Percentiles rank a stretch among this genome's conserved stretches.
phyloP scores from a whole-genome alignment of 2,113 vertebrate genomes.

The Protobothrops mucrosquamatus region DNA sequence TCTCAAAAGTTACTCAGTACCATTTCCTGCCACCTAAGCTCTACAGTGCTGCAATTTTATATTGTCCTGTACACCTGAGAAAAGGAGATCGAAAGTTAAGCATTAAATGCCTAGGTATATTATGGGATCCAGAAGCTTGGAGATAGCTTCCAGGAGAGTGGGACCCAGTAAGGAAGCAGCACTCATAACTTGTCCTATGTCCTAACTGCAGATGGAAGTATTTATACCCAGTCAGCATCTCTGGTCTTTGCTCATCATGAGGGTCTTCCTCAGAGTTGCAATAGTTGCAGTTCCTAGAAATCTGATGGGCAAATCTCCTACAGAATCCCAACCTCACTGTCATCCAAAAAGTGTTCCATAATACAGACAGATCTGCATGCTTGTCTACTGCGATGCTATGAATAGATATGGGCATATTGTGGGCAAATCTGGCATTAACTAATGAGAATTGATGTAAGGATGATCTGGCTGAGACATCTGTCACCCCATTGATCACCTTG shows the following conservation, averaged over 20 bases:
- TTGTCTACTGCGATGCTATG: not conserved
- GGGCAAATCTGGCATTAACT: not conserved
- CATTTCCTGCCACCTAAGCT: not conserved
- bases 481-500: not conserved
- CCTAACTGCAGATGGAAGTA: not conserved
- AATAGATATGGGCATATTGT: not conserved
- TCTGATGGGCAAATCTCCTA: not conserved
- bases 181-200: not conserved
- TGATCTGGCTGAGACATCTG: not conserved
- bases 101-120: not conserved
- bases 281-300: not conserved
- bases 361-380: not conserved
- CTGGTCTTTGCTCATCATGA: not conserved
- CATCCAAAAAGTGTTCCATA: not conserved
- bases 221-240: not conserved
- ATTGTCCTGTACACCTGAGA: not conserved
- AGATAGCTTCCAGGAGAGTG: not conserved
- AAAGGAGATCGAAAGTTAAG: not conserved
- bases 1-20: not conserved
- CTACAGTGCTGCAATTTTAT: not conserved
- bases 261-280: not conserved
- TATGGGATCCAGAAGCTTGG: not conserved
- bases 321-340: not conserved
- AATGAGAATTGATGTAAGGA: not conserved
- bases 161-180: not conserved